Evolutionary conservation across 2,797 vertebrate genomes (phyloP), one percentile per base, ranked within the genome.

Genomic region (Eutrigla gurnardus): DNA sequence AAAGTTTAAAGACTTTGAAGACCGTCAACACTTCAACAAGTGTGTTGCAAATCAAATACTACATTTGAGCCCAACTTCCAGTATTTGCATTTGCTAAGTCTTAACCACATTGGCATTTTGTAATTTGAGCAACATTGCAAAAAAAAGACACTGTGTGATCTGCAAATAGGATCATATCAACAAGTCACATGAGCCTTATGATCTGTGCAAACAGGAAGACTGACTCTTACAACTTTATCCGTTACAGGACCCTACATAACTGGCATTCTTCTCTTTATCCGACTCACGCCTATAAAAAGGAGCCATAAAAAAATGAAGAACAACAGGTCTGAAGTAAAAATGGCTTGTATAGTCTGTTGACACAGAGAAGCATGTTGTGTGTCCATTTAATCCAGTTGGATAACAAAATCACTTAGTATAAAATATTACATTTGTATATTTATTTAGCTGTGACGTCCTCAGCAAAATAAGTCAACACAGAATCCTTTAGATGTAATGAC

Each of bases 221-320:
- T 32, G 81, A 75, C 43, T 50, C 11, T 68, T 58, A 32, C 1
- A 4, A 36, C 32, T 74, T 66, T 5, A 53, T 79, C 61, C 5
- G 11, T 35, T 83, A 43, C 64, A 75, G 78, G 65, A 43, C 5
- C 14, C 15, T 33, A 50, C 74, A 73, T 75, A 68, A 40, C 40
- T 33, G 52, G 60, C 66, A 80, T 87, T 77, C 65, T 81, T 70
- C 40, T 80, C 70, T 54, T 80, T 57, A 77, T 82, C 81, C 32
- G 13, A 54, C 52, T 66, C 5, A 61, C 1, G 60, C 50, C 80
- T 86, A 87, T 88, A 88, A 91, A 92, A 88, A 85, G 74, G n/a
- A 73, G 69, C 79, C 65, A 33, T 70, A 82, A 81, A 86, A 84
- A 69, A 85, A 88, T 74, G 32, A 79, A 71, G 68, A 70, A 67